Evolutionary conservation across 2,888 invertebrate genomes (phyloP).

Genomic region (Corythucha ciliata): DNA sequence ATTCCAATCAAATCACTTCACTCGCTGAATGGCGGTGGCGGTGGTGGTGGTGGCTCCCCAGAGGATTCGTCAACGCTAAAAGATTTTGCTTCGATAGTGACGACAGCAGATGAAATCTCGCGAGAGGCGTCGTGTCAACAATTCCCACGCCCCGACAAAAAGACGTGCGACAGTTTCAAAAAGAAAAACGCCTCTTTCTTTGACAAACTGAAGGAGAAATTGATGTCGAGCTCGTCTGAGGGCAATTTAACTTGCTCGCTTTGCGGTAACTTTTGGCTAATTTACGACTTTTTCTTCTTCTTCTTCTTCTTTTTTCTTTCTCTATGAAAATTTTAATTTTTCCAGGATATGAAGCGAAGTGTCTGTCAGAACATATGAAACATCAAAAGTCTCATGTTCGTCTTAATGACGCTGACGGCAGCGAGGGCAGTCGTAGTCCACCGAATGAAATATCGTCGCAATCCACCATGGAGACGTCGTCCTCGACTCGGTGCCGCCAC

Average conservation of each 20-base stretch:
- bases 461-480: no score
- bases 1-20: slow-evolving; percentile 50
- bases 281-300: no score
- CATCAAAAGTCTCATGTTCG: slow-evolving; percentile 52
- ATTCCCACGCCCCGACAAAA: slow-evolving; percentile 27
- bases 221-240: slow-evolving; percentile 55
- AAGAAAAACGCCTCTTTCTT: slow-evolving; percentile 71
- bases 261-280: slow-evolving; percentile 66
- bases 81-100: slow-evolving; percentile 47
- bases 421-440: slow-evolving; percentile 21
- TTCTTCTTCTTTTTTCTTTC: no score
- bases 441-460: no score
- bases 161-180: slow-evolving; percentile 42
- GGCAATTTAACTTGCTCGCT: slow-evolving; percentile 58
- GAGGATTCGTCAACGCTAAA: slow-evolving; percentile 47
- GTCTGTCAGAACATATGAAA: slow-evolving; percentile 68
- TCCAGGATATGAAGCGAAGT: slow-evolving; percentile 74
- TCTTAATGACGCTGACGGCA: slow-evolving; percentile 23
- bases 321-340: no score
- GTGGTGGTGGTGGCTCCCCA: no score
- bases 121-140: slow-evolving; percentile 35
- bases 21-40: slow-evolving; percentile 14
- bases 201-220: slow-evolving; percentile 67
- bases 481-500: slow-evolving; percentile 70
- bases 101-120: slow-evolving; percentile 21